Evolutionary conservation across 2,888 invertebrate species (phyloP), one percentile per base, ranked within the genome.

Genomic region (Isoperla grammatica): DNA sequence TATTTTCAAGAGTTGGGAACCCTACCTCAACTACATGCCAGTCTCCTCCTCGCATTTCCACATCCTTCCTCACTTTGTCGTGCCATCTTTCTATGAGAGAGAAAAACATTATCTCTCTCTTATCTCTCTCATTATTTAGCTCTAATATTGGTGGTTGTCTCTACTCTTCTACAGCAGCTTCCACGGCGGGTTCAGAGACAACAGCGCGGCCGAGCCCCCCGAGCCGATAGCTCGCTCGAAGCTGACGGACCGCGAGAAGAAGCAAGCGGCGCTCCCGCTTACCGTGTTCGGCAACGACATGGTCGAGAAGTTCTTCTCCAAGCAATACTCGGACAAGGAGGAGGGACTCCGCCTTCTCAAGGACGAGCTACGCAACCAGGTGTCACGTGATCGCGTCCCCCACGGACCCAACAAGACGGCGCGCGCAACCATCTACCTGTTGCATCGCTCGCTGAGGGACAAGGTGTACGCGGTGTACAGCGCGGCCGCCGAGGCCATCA

Each of bases 281-380:
- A 80, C 94, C 57, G 90, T 95, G 43, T 95, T 95, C 75, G 95
- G 95, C 60, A 87, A 87, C 74, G 87, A 90, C 56, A 74, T 95
- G 77, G 95, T 94, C 1, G 93, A 94, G 73, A 89, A 90, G 70
- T 90, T 92, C 73, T 93, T 90, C 74, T 91, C 92, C 4, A 91
- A 93, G 69, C 91, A 90, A 73, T 94, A 88, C 74, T 82, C 90
- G 48, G 92, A 93, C 72, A 90, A 93, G 70, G 93, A 93, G 71
- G 91, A 92, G 15, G 92, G 92, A 0, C 73, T 94, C n/a, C 81
- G 85, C 63, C 80, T 84, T 15, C 74, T 93, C 45, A 81, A 81
- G 67, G 79, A 80, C 59, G 79, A 80, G 63, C 68, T 84, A 43
- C 70, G 76, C 53, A 71, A 74, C 6, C 59, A 62, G 29, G 57